These are phyloP conservation scores for Ophiothrix spiculata DNA, from an alignment of 35 echinoderm and acorn worm genomes.

Conservation along the genomic window DNA sequence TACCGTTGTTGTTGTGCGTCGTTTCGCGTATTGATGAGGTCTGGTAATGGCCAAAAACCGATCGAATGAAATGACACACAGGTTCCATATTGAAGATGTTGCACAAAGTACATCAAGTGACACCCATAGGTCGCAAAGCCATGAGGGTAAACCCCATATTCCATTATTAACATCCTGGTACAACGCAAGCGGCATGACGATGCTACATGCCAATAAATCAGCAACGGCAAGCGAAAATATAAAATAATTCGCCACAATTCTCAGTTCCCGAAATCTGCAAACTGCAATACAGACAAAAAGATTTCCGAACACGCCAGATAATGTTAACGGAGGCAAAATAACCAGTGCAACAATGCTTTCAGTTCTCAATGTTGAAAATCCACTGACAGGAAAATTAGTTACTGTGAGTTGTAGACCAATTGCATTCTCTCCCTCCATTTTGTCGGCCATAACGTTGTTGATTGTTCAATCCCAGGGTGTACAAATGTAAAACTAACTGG, in stretches of 20 bases:
- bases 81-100: conserved; percentile 70
- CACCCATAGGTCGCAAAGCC: conserved; percentile 71
- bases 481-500: too few relatives aligned
- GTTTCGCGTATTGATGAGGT: conserved; percentile 60
- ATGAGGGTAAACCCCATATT: conserved; percentile 42
- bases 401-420: too few relatives aligned
- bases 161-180: conserved; percentile 37
- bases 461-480: too few relatives aligned
- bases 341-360: background rate
- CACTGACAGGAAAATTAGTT: too few relatives aligned
- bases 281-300: conserved; percentile 73
- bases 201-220: conserved; percentile 54
- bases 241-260: conserved; percentile 68
- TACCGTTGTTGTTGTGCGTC: conserved; percentile 66
- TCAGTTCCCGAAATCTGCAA: conserved; percentile 52
- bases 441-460: too few relatives aligned
- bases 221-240: conserved; percentile 77
- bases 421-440: too few relatives aligned
- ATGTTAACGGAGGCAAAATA: conserved; percentile 5
- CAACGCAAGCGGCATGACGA: conserved; percentile 82
- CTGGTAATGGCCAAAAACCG: conserved; percentile 84
- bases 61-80: conserved; percentile 83
- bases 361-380: background rate
- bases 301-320: conserved; percentile 73
- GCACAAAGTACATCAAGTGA: conserved; percentile 68